phyloP scores from a whole-genome alignment of 2,797 vertebrate species.

The Mergus octosetaceus region DNA sequence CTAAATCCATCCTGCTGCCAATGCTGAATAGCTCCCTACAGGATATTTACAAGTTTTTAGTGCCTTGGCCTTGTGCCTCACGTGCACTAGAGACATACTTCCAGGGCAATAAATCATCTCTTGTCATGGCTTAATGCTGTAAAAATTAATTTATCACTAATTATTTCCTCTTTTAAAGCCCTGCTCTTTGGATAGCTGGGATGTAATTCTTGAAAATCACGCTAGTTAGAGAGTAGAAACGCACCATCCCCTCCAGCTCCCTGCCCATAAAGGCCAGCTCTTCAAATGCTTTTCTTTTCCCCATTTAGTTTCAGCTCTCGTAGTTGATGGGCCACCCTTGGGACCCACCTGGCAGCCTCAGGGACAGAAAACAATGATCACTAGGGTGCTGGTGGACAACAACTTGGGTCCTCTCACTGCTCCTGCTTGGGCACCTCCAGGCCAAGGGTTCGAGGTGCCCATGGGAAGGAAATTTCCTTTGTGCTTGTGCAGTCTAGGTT shows the following conservation, averaged over 20 bases:
- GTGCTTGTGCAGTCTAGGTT: rapidly evolving
- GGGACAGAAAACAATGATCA: not conserved
- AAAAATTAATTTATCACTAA: slow-evolving; percentile 67
- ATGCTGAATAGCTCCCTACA: slow-evolving; percentile 23
- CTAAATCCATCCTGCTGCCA: slow-evolving; percentile 35
- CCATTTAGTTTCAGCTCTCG: not conserved
- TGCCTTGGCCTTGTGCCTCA: slow-evolving; percentile 48
- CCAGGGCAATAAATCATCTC: slow-evolving; percentile 53
- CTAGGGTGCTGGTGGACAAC: not conserved
- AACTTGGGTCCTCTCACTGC: rapidly evolving
- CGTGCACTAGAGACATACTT: slow-evolving; percentile 18
- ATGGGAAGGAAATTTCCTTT: not conserved
- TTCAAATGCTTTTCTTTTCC: not conserved
- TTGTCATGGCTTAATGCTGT: slow-evolving; percentile 38
- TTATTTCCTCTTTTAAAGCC: slow-evolving; percentile 57
- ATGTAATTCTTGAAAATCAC: slow-evolving; percentile 38
- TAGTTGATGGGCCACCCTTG: not conserved
- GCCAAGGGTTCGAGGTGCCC: not conserved
- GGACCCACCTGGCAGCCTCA: not conserved
- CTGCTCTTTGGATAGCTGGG: slow-evolving; percentile 41
- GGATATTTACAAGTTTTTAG: slow-evolving; percentile 58
- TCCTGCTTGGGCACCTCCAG: not conserved
- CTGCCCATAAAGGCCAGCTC: not conserved
- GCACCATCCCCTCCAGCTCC: not conserved
- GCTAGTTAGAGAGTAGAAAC: not conserved